Evolutionary conservation across 2,888 invertebrate genomes (phyloP), one percentile per base, ranked within the genome.

Genomic region (Hirtodrosophila alboralis): DNA sequence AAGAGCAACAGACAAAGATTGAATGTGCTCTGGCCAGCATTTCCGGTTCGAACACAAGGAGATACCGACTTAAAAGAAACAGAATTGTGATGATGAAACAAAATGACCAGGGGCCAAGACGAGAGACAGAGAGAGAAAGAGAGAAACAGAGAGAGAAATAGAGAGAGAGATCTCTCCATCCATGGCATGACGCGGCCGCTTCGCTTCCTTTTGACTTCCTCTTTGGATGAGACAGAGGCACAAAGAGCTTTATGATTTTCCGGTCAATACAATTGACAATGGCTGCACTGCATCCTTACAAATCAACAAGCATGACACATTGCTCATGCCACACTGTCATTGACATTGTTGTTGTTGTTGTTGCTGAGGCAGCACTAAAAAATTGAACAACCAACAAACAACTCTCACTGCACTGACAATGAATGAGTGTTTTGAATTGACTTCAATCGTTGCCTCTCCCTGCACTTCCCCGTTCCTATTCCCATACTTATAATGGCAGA

Each of bases 261-360:
- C 81, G 86, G 81, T 86, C 86, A 86, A 86, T 81, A 86, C 86
- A 86, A 81, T 77, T 77, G 74, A 66, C 45, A 48, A 53, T 51
- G 52, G 49, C 59, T 59, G 64, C 56, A 57, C 10, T 67, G 84
- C 84, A 84, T 79, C 86, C 79, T 79, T 79, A 79, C 79, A 86
- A 84, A 86, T 84, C 87, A 84, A 84, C 83, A 86, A 86, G 85
- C 87, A 86, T 86, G 83, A 84, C 87, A 83, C 85, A 86, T 84
- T 86, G 73, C 59, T 43, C 51, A 48, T 18, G 28, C 41, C 34
- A 7, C 51, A 65, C 51, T 52, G 51, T 40, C 7, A n/a, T 13
- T 12, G 34, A 9, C n/a, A 12, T 41, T 57, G 41, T 44, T 18
- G 10, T 10, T 45, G 13, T n/a, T 44, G 14, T 14, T 30, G 23